Percentiles rank a stretch among this genome's conserved stretches.
These are phyloP conservation scores for Amblyraja radiata DNA, from an alignment of 2,797 vertebrate species.

Conservation along the genomic window DNA sequence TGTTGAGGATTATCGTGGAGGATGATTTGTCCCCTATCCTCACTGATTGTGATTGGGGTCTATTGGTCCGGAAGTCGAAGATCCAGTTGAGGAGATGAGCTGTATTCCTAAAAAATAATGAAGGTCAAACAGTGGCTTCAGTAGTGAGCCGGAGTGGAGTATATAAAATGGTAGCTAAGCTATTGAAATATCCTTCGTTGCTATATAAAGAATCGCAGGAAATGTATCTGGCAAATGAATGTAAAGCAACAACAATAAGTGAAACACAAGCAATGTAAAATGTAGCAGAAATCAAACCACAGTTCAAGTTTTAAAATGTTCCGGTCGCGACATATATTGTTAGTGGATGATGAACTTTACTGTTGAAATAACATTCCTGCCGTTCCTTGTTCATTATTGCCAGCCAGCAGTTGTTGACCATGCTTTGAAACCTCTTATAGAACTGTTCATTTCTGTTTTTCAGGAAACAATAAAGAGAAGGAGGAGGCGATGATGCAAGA, in stretches of 20 bases:
- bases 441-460: conserved; percentile 40
- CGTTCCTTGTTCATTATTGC: neutral
- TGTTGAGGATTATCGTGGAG: too few relatives aligned
- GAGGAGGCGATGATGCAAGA: conserved; percentile 99
- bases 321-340: neutral
- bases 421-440: neutral
- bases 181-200: neutral
- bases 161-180: too few relatives aligned
- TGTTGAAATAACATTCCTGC: neutral
- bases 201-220: neutral
- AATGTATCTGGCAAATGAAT: neutral
- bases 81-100: too few relatives aligned
- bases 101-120: neutral
- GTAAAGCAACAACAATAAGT: neutral
- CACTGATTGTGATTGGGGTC: too few relatives aligned
- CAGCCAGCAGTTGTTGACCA: neutral
- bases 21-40: too few relatives aligned
- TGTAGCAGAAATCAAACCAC: neutral
- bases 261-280: neutral
- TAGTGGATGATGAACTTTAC: neutral
- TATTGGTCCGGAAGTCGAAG: too few relatives aligned
- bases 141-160: neutral
- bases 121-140: neutral
- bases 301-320: neutral
- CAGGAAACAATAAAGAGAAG: conserved; percentile 93